Base-by-base conservation (phyloP, 1,140 invertebrate species). In the Tigriopus japonicus region DNA sequence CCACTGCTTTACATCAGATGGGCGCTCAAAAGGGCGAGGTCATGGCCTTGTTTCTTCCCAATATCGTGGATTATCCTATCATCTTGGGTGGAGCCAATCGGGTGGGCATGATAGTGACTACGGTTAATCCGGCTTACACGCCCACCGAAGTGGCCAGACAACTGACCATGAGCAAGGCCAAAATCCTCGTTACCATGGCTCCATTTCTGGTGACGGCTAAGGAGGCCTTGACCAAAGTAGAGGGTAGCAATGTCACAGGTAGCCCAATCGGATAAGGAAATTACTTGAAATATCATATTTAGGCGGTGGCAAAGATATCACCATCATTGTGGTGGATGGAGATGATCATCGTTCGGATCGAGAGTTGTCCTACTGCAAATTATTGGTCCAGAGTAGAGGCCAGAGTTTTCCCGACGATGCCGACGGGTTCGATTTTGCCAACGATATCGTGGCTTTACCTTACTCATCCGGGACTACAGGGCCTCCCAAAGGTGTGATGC, bases 391-490 rank as follows among this genome's bases (percentile, higher is more conserved):
- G 17, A 19, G 28, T 9, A 35, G 28, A 35, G 3, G 28, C 9
- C 28, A 35, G 28, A 35, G 28, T 35, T 35, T 35, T 35, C 28
- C 28, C 3, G 28, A 35, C 28, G 28, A 35, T 9, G 28, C 28
- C 28, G 28, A 35, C 9, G 9, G 10, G 1, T 55, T 70, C 52
- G 62, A 71, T 54, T 61, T 62, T n/a, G 41, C 56, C 51, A 65
- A 71, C 52, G 69, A 72, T 55, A 62, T 68, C n/a, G 67, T 69
- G n/a, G 60, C 69, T 15, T 61, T 74, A 49, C 72, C 73, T 6
- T 75, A 70, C 66, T 75, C 72, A 43, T 90, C 86, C 69, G 88
- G 88, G n/a, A 92, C 88, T 3, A 92, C 87, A 19, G 87, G 90
- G 14, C 67, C 85, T 52, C 87, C 90, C 10, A 93, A 93, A 77